These are phyloP conservation scores for Caenorhabditis sulstoni DNA, from an alignment of 2,888 invertebrate genomes.

Conservation along the genomic window DNA sequence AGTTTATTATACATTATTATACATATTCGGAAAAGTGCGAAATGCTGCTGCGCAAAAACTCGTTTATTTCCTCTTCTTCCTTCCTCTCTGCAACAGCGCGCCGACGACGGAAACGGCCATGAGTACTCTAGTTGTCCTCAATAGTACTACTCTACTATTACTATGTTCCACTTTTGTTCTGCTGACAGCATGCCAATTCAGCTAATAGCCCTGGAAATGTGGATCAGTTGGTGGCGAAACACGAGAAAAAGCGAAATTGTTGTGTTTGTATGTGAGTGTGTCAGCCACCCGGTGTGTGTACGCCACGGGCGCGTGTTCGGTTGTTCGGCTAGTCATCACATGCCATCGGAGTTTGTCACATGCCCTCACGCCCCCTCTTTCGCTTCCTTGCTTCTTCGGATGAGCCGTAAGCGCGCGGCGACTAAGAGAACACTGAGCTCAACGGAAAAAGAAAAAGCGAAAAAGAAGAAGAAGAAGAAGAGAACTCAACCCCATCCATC, in stretches of 20 bases:
- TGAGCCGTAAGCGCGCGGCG: conserved; percentile 39
- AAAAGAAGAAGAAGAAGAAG: conserved; percentile 11
- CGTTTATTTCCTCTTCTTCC: conserved; percentile 29
- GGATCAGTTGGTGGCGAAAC: conserved; percentile 14
- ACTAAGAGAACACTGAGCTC: conserved; percentile 16
- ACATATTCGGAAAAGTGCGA: conserved; percentile 54
- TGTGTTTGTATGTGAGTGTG: conserved; percentile 47
- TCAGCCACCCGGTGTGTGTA: conserved; percentile 18
- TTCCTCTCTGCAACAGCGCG: conserved; percentile 31
- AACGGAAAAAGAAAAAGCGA: background rate
- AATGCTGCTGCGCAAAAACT: conserved; percentile 45
- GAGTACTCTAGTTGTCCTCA: conserved; percentile 45
- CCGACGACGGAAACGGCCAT: conserved; percentile 2
- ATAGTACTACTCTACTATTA: conserved; percentile 34
- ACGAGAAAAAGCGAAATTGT: conserved; percentile 21
- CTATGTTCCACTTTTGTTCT: conserved; percentile 40
- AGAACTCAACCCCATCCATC: conserved; percentile 50
- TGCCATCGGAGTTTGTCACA: conserved; percentile 56
- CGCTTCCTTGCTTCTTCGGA: conserved; percentile 35
- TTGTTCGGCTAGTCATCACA: conserved; percentile 60
- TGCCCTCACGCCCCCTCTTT: conserved; percentile 47
- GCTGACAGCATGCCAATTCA: conserved; percentile 33
- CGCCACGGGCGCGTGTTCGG: conserved; percentile 52
- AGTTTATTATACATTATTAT: conserved; percentile 57
- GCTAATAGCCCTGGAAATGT: conserved; percentile 12